A percentile compares a stretch with the other conserved stretches of the same genome.
phyloP scores from a whole-genome alignment of 2,113 vertebrate genomes.

The Rhipidura dahli region DNA sequence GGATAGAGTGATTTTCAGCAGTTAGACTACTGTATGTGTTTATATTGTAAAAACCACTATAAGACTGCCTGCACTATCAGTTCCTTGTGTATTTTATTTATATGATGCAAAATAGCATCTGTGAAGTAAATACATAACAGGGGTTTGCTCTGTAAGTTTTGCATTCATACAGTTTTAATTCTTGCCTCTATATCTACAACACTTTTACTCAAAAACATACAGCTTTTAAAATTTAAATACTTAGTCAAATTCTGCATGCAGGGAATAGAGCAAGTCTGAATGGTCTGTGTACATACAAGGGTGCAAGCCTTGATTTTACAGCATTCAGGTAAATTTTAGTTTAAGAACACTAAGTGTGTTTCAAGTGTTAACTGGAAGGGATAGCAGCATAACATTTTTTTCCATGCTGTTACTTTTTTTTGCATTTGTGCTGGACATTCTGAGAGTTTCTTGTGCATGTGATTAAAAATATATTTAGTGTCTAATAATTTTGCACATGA shows the following conservation, averaged over 20 bases:
- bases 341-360: background rate
- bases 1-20: background rate
- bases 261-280: background rate
- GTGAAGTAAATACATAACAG: background rate
- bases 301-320: background rate
- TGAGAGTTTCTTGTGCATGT: background rate
- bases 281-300: background rate
- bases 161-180: background rate
- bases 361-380: background rate
- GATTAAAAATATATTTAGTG: background rate
- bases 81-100: background rate
- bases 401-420: background rate
- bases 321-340: background rate
- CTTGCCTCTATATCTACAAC: background rate
- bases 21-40: background rate
- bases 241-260: background rate
- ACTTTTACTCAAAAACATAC: background rate
- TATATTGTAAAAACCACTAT: background rate
- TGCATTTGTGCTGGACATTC: background rate
- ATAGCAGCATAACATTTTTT: background rate
- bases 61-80: background rate
- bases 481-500: background rate
- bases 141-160: background rate
- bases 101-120: background rate
- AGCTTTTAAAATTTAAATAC: background rate